These are phyloP conservation scores for Lagopus muta DNA, from an alignment of 2,113 vertebrate genomes.

Conservation along the genomic window DNA sequence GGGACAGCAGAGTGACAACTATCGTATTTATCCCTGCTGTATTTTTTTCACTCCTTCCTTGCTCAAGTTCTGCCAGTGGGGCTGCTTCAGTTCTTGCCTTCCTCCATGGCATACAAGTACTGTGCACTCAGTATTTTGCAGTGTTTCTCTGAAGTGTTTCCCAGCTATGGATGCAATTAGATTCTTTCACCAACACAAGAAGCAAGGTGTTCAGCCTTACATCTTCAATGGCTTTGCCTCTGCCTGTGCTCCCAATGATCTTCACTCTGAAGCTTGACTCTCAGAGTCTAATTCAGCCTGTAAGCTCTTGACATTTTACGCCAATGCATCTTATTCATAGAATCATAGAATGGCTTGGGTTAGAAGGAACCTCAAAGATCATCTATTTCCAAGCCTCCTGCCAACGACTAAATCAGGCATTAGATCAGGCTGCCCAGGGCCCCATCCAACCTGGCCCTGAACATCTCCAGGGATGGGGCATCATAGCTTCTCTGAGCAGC, in stretches of 20 bases:
- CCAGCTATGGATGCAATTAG: background rate
- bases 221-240: background rate
- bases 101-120: background rate
- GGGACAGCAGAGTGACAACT: background rate
- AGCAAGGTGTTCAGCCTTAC: background rate
- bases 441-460: no score
- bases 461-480: no score
- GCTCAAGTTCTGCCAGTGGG: fast-evolving
- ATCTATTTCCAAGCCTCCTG: no score
- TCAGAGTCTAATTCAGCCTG: background rate
- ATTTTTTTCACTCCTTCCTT: background rate
- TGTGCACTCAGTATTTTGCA: background rate
- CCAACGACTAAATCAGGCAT: no score
- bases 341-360: no score
- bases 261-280: background rate
- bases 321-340: background rate
- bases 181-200: background rate
- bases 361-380: no score
- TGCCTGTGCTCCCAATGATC: background rate
- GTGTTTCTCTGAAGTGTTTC: background rate
- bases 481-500: no score
- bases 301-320: background rate
- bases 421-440: no score
- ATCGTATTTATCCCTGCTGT: background rate
- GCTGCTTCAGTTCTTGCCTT: background rate